Percentiles rank a stretch among this genome's conserved stretches.
phyloP scores from a whole-genome alignment of 2,888 invertebrate species.

The Troides aeacus region DNA sequence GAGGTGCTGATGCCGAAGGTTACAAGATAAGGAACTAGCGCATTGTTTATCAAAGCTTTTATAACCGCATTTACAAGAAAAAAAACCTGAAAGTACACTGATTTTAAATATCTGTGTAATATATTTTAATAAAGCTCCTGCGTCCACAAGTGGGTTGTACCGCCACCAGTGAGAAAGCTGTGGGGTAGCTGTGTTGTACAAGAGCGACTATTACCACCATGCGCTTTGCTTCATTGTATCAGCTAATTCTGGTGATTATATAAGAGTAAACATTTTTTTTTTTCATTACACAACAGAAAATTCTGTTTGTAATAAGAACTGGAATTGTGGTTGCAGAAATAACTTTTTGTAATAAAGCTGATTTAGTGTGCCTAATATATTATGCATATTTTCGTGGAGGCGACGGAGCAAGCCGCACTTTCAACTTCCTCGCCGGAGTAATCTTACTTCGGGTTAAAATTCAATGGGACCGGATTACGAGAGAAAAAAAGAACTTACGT shows the following conservation, averaged over 20 bases:
- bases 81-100: no score
- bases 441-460: conserved; percentile 61
- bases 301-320: conserved; percentile 39
- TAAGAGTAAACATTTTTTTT: neutral
- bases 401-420: conserved; percentile 39
- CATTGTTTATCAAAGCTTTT: no score
- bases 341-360: conserved; percentile 44
- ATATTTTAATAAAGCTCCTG: no score
- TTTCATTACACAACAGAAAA: neutral
- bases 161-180: no score
- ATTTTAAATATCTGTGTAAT: no score
- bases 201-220: neutral
- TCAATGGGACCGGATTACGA: conserved; percentile 38
- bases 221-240: neutral
- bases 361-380: conserved; percentile 49
- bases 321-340: conserved; percentile 39
- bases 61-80: no score
- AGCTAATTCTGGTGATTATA: neutral
- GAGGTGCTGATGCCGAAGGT: no score
- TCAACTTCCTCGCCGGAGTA: conserved; percentile 51
- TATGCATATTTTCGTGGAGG: conserved; percentile 43
- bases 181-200: no score
- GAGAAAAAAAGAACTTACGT: neutral
- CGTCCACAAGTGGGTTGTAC: no score
- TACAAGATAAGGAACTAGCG: no score